phyloP scores from a whole-genome alignment of 2,797 vertebrate genomes.

The Mormyrops boulengeri region DNA sequence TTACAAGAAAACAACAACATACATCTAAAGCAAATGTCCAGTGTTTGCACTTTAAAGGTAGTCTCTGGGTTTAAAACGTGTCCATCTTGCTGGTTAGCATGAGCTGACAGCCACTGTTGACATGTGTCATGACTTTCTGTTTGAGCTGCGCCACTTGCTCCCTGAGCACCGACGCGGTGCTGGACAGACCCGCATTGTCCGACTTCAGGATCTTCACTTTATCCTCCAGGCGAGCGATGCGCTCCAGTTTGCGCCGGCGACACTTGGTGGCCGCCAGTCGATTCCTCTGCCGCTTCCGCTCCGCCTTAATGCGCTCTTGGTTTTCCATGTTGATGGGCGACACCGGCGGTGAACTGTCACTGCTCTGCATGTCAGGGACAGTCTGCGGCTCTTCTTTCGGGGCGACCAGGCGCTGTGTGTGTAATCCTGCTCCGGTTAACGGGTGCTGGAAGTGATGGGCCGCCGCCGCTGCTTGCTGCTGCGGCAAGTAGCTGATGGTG shows the following conservation, averaged over 20 bases:
- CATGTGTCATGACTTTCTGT: constrained; percentile 83
- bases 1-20: neutral
- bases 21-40: constrained; percentile 42
- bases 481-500: constrained; percentile 84
- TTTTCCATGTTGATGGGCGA: constrained; percentile 86
- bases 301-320: constrained; percentile 85
- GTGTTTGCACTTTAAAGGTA: constrained; percentile 54
- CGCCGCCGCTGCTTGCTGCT: constrained; percentile 49
- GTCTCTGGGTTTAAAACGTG: constrained; percentile 52
- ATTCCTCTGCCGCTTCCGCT: constrained; percentile 82
- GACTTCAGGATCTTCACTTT: constrained; percentile 81
- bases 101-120: constrained; percentile 86
- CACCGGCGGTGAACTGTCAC: constrained; percentile 76
- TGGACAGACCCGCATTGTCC: constrained; percentile 82
- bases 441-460: constrained; percentile 53
- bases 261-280: constrained; percentile 87
- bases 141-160: constrained; percentile 88
- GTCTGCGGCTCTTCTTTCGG: constrained; percentile 88
- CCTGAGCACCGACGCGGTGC: constrained; percentile 75
- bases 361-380: constrained; percentile 79
- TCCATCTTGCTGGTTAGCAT: constrained; percentile 82
- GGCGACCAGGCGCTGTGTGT: constrained; percentile 55
- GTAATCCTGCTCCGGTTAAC: constrained; percentile 46
- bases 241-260: constrained; percentile 83
- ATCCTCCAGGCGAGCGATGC: constrained; percentile 85